These are phyloP conservation scores for Agrochola macilenta DNA, from an alignment of 2,888 invertebrate genomes.

Conservation along the genomic window DNA sequence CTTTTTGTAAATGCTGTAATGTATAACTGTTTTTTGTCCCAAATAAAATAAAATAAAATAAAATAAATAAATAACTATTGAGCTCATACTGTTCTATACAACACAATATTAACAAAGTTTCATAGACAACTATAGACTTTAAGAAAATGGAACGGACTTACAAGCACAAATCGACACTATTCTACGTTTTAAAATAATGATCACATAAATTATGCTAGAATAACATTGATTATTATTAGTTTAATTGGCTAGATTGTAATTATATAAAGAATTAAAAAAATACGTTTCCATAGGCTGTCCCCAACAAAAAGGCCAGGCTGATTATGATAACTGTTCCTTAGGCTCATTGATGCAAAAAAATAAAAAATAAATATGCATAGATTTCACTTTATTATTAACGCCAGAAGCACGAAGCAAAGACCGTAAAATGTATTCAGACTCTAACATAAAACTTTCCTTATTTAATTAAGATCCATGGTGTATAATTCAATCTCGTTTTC, in stretches of 20 bases:
- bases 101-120: not conserved
- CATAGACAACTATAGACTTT: not conserved
- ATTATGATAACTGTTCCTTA: not conserved
- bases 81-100: not conserved
- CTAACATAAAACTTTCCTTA: conserved; percentile 33
- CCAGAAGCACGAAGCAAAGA: not conserved
- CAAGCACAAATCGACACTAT: not conserved
- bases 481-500: conserved; percentile 38
- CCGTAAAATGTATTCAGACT: conserved; percentile 15
- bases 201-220: not conserved
- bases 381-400: not conserved
- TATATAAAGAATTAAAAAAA: not conserved
- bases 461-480: conserved; percentile 28
- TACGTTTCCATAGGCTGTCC: not conserved
- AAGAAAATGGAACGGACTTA: not conserved
- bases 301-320: not conserved
- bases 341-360: too few species aligned
- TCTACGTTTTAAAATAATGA: not conserved
- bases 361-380: too few species aligned
- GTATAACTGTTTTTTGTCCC: too few species aligned
- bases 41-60: too few species aligned
- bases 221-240: too few species aligned
- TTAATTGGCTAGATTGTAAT: too few species aligned
- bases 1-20: too few species aligned
- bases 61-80: not conserved